Evolutionary conservation across 2,797 vertebrate genomes (phyloP).

Genomic region (Accipiter minullus): DNA sequence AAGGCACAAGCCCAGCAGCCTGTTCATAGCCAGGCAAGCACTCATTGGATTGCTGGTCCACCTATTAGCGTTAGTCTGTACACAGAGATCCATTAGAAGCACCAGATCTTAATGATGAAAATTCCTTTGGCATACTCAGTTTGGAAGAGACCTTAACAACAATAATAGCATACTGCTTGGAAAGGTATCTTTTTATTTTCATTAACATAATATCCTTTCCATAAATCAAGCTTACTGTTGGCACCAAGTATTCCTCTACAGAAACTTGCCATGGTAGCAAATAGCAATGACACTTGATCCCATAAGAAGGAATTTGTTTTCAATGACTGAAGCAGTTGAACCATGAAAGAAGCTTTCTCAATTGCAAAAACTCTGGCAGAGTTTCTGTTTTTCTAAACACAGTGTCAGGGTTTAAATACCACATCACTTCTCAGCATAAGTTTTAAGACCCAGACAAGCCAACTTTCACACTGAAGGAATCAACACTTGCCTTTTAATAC

Average conservation of each 20-base stretch:
- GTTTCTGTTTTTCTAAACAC: background rate
- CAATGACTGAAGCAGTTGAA: background rate
- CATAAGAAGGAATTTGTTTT: background rate
- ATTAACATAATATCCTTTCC: background rate
- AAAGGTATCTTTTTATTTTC: background rate
- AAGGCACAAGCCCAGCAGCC: background rate
- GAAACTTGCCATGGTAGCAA: background rate
- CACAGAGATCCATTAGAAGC: background rate
- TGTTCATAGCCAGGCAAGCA: background rate
- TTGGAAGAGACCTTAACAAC: background rate
- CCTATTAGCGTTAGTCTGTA: background rate
- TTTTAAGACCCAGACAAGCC: background rate
- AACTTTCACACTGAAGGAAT: slow-evolving; percentile 22
- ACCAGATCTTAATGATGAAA: background rate
- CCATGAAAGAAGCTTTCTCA: slow-evolving; percentile 11
- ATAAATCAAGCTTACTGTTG: background rate
- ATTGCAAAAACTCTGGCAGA: background rate
- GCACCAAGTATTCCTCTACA: background rate
- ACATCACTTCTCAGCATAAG: background rate
- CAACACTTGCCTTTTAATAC: slow-evolving; percentile 21
- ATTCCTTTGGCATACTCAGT: background rate
- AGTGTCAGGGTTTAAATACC: slow-evolving; percentile 3
- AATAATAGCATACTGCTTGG: background rate
- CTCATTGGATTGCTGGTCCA: background rate
- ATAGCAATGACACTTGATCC: background rate